Percentiles rank a stretch among this genome's conserved stretches.
These are phyloP conservation scores for Pediacus dermestoides DNA, from an alignment of 2,888 invertebrate species.

Conservation along the genomic window DNA sequence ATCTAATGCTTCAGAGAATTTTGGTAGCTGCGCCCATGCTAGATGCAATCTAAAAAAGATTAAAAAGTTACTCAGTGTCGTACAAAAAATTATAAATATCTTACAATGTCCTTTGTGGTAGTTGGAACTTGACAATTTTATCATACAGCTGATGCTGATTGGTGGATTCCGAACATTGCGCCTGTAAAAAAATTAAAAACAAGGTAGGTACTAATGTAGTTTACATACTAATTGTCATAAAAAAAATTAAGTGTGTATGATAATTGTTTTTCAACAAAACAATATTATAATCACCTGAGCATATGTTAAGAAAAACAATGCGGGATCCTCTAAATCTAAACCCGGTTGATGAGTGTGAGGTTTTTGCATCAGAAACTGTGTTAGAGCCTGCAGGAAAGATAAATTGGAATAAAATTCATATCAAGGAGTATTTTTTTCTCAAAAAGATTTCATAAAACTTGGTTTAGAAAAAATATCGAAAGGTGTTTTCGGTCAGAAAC, in stretches of 20 bases:
- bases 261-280: not conserved
- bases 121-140: conserved; percentile 42
- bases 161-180: conserved; percentile 45
- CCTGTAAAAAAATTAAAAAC: conserved; percentile 37
- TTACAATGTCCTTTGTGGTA: conserved; percentile 48
- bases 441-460: conserved; percentile 29
- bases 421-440: not conserved
- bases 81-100: conserved; percentile 23
- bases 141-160: conserved; percentile 46
- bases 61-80: conserved; percentile 1
- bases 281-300: conserved; percentile 49
- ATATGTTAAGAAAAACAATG: conserved; percentile 56
- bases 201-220: too few species aligned
- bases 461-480: conserved; percentile 19
- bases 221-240: not conserved
- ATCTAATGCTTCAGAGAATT: conserved; percentile 37
- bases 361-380: conserved; percentile 27
- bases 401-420: too few species aligned
- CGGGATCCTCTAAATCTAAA: conserved; percentile 50
- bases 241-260: not conserved
- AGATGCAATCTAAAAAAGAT: conserved; percentile 41
- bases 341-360: conserved; percentile 50
- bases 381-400: conserved; percentile 27
- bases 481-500: conserved; percentile 4
- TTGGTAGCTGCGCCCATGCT: conserved; percentile 40